Evolutionary conservation across 2,888 invertebrate genomes (phyloP), one percentile per base, ranked within the genome.

Genomic region (Hirtodrosophila histrioides): DNA sequence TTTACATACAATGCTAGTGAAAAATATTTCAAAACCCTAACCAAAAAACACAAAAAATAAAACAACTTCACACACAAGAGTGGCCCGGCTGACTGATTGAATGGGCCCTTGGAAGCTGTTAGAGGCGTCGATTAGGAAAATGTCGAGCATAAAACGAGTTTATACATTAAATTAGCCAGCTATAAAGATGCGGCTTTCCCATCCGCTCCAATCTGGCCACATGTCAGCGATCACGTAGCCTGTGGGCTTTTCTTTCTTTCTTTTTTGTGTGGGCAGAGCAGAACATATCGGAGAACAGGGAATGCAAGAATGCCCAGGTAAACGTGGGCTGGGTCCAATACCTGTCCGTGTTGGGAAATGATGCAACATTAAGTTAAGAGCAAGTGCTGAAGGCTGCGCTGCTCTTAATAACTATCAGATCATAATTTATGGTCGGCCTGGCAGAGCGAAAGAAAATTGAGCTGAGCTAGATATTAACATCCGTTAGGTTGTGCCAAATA

Each of bases 401-500:
- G 71, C 54, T 61, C 85, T 51, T 67, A 75, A 81, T 82, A 76
- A 69, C 82, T 75, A 82, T 71, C 77, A 79, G 81, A 81, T 85
- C 74, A 84, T 74, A 74, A 70, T 85, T 76, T 69, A 64, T 84
- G 66, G 46, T 55, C 57, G 66, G 46, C 53, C 57, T 43, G 49
- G 17, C 71, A 44, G 50, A 82, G 79, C 77, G 77, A 83, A 79
- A 78, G 85, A 85, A 65, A 82, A 79, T 78, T 78, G 67, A 78
- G 74, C 80, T 70, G 78, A 61, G 36, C 81, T 72, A 74, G 74
- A 76, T 51, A 66, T 51, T 37, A 41, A 68, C 41, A 48, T 56
- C 63, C 61, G 78, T 72, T 85, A 78, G 57, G 40, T 65, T 81
- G 79, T 75, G 79, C 85, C 71, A 77, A 76, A 85, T 81, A 70